Evolutionary conservation across 2,888 invertebrate species (phyloP), one percentile per base, ranked within the genome.

Genomic region (Tetragonula carbonaria): DNA sequence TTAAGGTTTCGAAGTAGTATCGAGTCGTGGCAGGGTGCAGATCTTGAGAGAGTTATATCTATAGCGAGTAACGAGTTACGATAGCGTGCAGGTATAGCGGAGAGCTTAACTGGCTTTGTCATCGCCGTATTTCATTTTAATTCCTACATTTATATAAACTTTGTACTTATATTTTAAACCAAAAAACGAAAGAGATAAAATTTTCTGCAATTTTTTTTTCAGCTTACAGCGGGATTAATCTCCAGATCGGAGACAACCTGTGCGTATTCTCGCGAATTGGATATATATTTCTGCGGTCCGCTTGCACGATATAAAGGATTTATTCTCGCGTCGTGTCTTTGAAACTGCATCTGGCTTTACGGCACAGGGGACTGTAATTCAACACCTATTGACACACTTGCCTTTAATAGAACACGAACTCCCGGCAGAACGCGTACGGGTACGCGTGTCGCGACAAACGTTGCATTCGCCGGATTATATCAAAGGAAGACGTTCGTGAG

Each of bases 311-410:
- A 66, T 74, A 85, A 80, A 75, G 78, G 84, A 80, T 85, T 68
- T 82, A 82, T 83, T 66, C 74, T 62, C 55, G 45, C 51, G 71
- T 66, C 62, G 73, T 74, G 81, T 80, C 74, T 84, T 78, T 68
- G 81, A 78, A 86, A 85, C 78, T 70, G 78, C 76, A 83, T 80
- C 79, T 74, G 68, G 66, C 77, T 80, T 87, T 88, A 79, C 85
- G 83, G 81, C 79, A 83, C 71, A 53, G 28, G 67, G 76, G 72
- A 73, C 28, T 14, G 82, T 86, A 83, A 85, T 82, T 82, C 82
- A 82, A 87, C 80, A 74, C 83, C 81, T 72, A 80, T 75, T 85
- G 88, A 82, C 87, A 85, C 77, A 82, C 68, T 84, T 82, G 82
- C 74, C 74, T 78, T 82, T 85, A 78, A 84, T 80, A 74, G 80